Evolutionary conservation across 2,888 invertebrate species (phyloP).

Genomic region (Neria commutata): DNA sequence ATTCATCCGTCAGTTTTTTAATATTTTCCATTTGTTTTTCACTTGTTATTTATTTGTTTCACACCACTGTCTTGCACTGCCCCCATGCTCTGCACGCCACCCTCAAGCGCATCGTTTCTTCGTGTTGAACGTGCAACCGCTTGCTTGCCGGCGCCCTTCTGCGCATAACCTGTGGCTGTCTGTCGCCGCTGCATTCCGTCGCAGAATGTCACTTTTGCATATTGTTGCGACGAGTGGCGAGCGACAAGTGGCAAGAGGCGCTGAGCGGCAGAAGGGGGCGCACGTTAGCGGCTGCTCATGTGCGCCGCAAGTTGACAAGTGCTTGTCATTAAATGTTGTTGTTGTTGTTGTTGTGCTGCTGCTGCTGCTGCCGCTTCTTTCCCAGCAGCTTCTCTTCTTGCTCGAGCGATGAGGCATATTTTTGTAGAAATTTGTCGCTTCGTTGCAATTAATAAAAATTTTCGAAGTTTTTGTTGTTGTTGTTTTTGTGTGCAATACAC

Average conservation of each 20-base stretch:
- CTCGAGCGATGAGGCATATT: too few species aligned
- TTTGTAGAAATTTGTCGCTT: conserved; percentile 43
- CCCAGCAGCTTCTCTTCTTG: too few species aligned
- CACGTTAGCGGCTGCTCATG: background rate
- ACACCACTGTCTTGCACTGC: conserved; percentile 10
- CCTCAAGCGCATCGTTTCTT: background rate
- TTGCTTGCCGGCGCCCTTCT: conserved; percentile 22
- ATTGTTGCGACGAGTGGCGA: too few species aligned
- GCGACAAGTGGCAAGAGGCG: too few species aligned
- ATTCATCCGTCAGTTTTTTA: conserved; percentile 57
- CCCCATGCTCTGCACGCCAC: background rate
- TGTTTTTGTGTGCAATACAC: too few species aligned
- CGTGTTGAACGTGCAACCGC: background rate
- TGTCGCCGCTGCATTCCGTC: conserved; percentile 12
- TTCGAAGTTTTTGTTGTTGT: too few species aligned
- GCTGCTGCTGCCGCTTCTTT: too few species aligned
- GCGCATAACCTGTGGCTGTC: background rate
- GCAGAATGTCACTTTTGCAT: conserved; percentile 19
- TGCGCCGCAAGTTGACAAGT: conserved; percentile 37
- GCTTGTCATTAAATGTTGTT: conserved; percentile 39
- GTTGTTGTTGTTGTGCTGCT: conserved; percentile 10
- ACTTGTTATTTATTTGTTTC: conserved; percentile 47
- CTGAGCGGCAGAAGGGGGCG: background rate
- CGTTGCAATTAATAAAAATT: conserved; percentile 48
- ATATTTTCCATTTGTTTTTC: conserved; percentile 55